Evolutionary conservation across 2,113 vertebrate species (phyloP).

Genomic region (Acanthochromis polyacanthus): DNA sequence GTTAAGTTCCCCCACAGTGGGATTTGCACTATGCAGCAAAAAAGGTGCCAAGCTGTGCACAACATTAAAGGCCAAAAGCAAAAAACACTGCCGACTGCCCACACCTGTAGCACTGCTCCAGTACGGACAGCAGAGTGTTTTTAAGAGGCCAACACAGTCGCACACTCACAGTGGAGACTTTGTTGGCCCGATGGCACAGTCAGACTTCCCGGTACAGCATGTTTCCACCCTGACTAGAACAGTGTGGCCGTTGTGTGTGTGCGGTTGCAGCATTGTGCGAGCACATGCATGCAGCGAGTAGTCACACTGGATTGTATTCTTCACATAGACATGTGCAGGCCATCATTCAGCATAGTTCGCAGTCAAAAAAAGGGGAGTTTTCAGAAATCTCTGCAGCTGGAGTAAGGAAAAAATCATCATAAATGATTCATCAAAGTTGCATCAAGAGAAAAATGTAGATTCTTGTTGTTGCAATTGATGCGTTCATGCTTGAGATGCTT

Average conservation of each 20-base stretch:
- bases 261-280: slow-evolving; percentile 52
- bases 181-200: slow-evolving; percentile 65
- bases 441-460: no score
- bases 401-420: neutral
- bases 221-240: slow-evolving; percentile 74
- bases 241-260: slow-evolving; percentile 62
- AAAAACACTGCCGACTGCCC: slow-evolving; percentile 13
- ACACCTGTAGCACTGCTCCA: slow-evolving; percentile 48
- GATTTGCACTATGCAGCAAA: slow-evolving; percentile 41
- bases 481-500: no score
- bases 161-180: slow-evolving; percentile 67
- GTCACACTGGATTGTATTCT: slow-evolving; percentile 62
- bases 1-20: slow-evolving; percentile 27
- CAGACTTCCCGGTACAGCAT: slow-evolving; percentile 53
- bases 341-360: slow-evolving; percentile 13
- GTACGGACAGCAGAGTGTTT: slow-evolving; percentile 48
- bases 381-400: neutral
- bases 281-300: slow-evolving; percentile 50
- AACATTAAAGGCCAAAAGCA: slow-evolving; percentile 35
- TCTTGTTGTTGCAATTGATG: no score
- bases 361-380: neutral
- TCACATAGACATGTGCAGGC: slow-evolving; percentile 34
- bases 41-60: slow-evolving; percentile 47
- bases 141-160: slow-evolving; percentile 27
- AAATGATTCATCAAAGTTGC: no score